phyloP scores from a whole-genome alignment of 2,797 vertebrate genomes.

The Enteromius radiatus region DNA sequence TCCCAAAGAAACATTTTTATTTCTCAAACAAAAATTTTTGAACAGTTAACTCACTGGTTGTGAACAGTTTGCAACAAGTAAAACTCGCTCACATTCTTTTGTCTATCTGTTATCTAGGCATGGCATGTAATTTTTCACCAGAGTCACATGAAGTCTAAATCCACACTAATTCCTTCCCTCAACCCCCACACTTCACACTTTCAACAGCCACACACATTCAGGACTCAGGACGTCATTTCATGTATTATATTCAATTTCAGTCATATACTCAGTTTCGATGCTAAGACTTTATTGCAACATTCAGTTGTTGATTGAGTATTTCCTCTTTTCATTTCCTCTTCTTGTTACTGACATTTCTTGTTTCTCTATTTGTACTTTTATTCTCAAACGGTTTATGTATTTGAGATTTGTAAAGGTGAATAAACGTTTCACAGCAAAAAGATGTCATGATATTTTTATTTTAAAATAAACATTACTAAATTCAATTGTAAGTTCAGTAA shows the following conservation, averaged over 20 bases:
- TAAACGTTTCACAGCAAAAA: constrained; percentile 65
- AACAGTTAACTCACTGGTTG: neutral
- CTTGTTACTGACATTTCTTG: constrained; percentile 20
- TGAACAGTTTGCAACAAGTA: neutral
- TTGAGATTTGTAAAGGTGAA: constrained; percentile 71
- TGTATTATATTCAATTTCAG: neutral
- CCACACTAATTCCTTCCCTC: constrained; percentile 67
- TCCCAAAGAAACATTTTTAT: neutral
- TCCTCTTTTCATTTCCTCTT: constrained; percentile 10
- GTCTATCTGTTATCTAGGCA: constrained; percentile 55
- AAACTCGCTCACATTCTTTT: constrained; percentile 49
- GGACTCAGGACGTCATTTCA: neutral
- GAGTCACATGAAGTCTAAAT: constrained; percentile 77
- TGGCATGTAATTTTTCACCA: constrained; percentile 69
- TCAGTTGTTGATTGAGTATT: neutral
- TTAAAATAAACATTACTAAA: constrained; percentile 41
- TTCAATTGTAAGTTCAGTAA: constrained; percentile 58
- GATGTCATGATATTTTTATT: constrained; percentile 45
- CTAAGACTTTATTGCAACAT: neutral
- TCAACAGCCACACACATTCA: neutral
- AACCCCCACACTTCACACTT: constrained; percentile 15
- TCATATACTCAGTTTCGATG: neutral
- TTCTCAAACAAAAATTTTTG: neutral
- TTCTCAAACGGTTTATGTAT: constrained; percentile 49
- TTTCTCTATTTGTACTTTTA: constrained; percentile 37